These are phyloP conservation scores for Myiotriccus ornatus DNA, from an alignment of 2,797 vertebrate genomes.

Conservation along the genomic window DNA sequence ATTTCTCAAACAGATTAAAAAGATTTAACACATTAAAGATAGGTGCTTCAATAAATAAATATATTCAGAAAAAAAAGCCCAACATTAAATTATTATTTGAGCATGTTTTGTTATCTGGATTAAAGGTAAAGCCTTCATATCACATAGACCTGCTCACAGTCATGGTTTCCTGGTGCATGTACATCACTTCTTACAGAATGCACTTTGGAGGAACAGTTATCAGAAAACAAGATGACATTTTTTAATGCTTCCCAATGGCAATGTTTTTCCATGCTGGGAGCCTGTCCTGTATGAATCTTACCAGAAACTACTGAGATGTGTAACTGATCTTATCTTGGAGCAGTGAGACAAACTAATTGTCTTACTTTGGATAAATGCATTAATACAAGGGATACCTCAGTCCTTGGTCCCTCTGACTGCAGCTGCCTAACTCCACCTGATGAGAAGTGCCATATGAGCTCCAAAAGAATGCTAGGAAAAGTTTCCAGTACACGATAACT, in stretches of 20 bases:
- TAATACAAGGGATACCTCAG: background rate
- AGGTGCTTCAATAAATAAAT: background rate
- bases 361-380: background rate
- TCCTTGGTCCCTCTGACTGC: background rate
- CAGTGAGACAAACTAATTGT: background rate
- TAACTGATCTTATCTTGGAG: background rate
- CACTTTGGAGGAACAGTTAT: background rate
- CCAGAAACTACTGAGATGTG: background rate
- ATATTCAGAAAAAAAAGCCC: background rate
- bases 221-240: background rate
- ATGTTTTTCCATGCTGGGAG: background rate
- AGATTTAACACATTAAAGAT: background rate
- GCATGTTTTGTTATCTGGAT: slow-evolving; percentile 82
- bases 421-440: background rate
- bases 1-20: background rate
- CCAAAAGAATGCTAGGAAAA: background rate
- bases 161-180: slow-evolving; percentile 77
- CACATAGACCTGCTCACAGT: slow-evolving; percentile 84
- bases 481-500: background rate
- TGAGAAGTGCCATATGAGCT: background rate
- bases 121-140: slow-evolving; percentile 77
- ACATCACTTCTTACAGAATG: background rate
- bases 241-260: background rate
- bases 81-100: background rate
- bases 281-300: background rate